Evolutionary conservation across 2,797 vertebrate genomes (phyloP).

Genomic region (Scolopax rusticola): DNA sequence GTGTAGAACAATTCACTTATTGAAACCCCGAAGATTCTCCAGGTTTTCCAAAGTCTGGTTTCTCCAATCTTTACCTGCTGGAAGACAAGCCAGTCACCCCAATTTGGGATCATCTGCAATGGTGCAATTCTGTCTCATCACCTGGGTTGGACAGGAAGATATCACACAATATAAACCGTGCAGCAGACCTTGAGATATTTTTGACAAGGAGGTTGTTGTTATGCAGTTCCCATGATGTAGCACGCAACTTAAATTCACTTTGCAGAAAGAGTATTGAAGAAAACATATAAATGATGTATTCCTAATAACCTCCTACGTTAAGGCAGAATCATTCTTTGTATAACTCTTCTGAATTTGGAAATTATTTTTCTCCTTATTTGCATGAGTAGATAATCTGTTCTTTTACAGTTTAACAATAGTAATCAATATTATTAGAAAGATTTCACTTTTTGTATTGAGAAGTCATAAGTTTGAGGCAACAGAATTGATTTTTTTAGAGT

Average conservation of each 20-base stretch:
- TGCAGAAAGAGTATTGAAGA: not conserved
- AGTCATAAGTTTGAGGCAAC: not conserved
- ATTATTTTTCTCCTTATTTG: conserved; percentile 37
- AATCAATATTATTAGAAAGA: conserved; percentile 42
- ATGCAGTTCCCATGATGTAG: not conserved
- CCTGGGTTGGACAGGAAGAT: not conserved
- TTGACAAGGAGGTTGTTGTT: not conserved
- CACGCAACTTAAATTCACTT: not conserved
- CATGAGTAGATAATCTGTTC: conserved; percentile 14
- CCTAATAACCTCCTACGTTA: not conserved
- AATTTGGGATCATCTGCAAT: not conserved
- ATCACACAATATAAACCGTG: not conserved
- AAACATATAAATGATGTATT: not conserved
- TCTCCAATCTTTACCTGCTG: not conserved
- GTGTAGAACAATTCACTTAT: not conserved
- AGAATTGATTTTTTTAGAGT: conserved; percentile 20
- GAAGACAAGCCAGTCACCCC: not conserved
- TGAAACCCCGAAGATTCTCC: not conserved
- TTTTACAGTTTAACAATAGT: conserved; percentile 38
- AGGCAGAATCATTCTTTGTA: not conserved
- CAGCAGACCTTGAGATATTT: not conserved
- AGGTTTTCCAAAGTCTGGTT: not conserved
- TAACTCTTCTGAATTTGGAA: not conserved
- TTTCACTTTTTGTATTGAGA: not conserved
- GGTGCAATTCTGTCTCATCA: not conserved